Percentiles rank a stretch among this genome's conserved stretches.
Conservation (phyloP, 2,113 vertebrate genomes). For the Pitta sordida region DNA sequence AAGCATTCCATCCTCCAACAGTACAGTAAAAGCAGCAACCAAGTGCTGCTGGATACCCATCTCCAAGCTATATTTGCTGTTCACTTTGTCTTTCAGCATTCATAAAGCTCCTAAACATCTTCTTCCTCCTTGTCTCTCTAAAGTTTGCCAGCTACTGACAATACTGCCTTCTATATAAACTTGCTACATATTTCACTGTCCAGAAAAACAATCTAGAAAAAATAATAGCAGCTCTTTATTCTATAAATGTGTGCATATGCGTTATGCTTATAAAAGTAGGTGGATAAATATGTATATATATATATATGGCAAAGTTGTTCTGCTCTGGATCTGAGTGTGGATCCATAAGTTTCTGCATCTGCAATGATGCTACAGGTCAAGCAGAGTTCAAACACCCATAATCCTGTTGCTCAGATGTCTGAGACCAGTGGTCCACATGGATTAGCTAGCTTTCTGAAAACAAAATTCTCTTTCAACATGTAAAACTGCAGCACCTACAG, state of each 20-base stretch:
- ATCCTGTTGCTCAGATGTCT: neutral
- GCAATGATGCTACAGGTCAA: accelerated
- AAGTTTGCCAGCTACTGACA: neutral
- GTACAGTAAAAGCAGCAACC: neutral
- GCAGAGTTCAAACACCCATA: neutral
- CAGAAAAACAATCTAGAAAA: neutral
- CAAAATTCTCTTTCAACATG: neutral
- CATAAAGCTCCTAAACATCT: neutral
- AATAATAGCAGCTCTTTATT: neutral
- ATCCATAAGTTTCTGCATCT: neutral
- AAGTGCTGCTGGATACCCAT: neutral
- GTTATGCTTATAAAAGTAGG: neutral
- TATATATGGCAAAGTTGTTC: neutral
- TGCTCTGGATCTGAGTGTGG: neutral
- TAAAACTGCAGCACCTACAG: accelerated
- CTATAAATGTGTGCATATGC: neutral
- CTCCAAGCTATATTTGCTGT: neutral
- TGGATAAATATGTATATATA: accelerated
- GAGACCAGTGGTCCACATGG: neutral
- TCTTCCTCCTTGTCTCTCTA: neutral
- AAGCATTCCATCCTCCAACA: neutral
- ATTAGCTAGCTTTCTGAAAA: neutral
- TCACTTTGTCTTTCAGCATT: neutral
- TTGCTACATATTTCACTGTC: neutral
- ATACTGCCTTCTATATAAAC: neutral